Percentiles rank a stretch among this genome's conserved stretches.
Evolutionary conservation across 2,888 invertebrate genomes (phyloP).

Genomic region (Andrena dorsata): DNA sequence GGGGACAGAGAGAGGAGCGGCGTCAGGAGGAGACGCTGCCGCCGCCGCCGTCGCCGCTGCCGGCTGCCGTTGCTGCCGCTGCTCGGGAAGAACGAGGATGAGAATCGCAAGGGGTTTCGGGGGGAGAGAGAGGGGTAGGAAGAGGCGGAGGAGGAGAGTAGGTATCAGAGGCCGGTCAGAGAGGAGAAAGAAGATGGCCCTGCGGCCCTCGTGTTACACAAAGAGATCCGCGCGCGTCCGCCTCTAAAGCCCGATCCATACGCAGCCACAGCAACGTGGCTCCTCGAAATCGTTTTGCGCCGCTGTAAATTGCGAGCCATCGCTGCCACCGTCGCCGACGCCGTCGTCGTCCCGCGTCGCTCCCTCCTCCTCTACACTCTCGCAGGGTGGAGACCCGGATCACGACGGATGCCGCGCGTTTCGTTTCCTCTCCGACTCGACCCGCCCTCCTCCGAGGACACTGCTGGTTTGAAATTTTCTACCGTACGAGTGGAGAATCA

Average conservation of each 20-base stretch:
- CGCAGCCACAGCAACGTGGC: constrained; percentile 55
- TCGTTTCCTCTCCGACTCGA: background rate
- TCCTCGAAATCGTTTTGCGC: constrained; percentile 65
- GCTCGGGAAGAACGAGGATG: constrained; percentile 46
- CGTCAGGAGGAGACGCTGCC: constrained; percentile 42
- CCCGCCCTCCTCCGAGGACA: background rate
- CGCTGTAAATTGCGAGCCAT: constrained; percentile 63
- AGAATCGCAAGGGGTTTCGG: constrained; percentile 14
- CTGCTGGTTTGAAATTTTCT: background rate
- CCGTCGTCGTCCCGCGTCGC: background rate
- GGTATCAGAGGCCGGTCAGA: constrained; percentile 68
- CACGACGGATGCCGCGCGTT: background rate
- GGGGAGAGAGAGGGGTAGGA: background rate
- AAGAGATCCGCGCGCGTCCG: constrained; percentile 72
- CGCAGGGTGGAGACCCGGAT: background rate
- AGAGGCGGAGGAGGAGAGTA: constrained; percentile 38
- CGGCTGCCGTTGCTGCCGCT: constrained; percentile 9
- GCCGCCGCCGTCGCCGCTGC: constrained; percentile 3
- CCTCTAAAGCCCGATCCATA: constrained; percentile 73
- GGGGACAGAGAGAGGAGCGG: constrained; percentile 65
- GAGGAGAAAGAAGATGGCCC: constrained; percentile 74
- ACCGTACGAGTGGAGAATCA: background rate
- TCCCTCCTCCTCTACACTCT: constrained; percentile 17
- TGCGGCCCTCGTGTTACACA: constrained; percentile 72
- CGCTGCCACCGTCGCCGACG: constrained; percentile 24